Evolutionary conservation across 2,888 invertebrate genomes (phyloP).

Genomic region (Desoria tigrina): DNA sequence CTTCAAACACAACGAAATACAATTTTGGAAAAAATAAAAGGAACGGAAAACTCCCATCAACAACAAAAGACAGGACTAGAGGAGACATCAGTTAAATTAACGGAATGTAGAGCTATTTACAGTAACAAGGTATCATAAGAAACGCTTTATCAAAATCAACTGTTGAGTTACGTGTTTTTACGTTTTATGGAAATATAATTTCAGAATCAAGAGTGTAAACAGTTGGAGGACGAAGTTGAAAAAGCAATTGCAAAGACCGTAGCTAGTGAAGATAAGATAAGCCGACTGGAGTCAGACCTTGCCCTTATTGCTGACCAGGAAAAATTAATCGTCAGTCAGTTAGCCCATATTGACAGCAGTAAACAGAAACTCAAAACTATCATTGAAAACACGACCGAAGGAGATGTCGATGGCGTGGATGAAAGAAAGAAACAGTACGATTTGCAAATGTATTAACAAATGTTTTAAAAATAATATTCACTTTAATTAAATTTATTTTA

Average conservation of each 20-base stretch:
- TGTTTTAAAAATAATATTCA: neutral
- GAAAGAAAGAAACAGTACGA: constrained; percentile 23
- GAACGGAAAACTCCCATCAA: constrained; percentile 23
- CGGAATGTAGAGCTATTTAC: constrained; percentile 36
- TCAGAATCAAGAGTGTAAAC: constrained; percentile 36
- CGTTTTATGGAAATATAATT: neutral
- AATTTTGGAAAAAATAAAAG: constrained; percentile 38
- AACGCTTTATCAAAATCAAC: no score
- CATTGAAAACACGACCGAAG: constrained; percentile 50
- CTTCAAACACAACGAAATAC: constrained; percentile 34
- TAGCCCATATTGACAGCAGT: constrained; percentile 51
- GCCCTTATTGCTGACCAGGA: constrained; percentile 52
- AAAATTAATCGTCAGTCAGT: constrained; percentile 49
- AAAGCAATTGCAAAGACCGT: constrained; percentile 46
- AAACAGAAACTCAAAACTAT: constrained; percentile 52
- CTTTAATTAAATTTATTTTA: constrained; percentile 1
- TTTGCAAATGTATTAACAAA: neutral
- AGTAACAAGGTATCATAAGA: constrained; percentile 36
- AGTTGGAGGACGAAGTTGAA: constrained; percentile 45
- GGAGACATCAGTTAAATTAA: constrained; percentile 33
- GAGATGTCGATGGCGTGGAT: constrained; percentile 23
- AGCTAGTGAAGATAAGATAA: constrained; percentile 47
- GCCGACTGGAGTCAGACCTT: constrained; percentile 48
- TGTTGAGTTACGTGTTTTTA: neutral
- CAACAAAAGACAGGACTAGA: constrained; percentile 35